Evolutionary conservation across 2,797 vertebrate genomes (phyloP).

Genomic region (Lophius americanus): DNA sequence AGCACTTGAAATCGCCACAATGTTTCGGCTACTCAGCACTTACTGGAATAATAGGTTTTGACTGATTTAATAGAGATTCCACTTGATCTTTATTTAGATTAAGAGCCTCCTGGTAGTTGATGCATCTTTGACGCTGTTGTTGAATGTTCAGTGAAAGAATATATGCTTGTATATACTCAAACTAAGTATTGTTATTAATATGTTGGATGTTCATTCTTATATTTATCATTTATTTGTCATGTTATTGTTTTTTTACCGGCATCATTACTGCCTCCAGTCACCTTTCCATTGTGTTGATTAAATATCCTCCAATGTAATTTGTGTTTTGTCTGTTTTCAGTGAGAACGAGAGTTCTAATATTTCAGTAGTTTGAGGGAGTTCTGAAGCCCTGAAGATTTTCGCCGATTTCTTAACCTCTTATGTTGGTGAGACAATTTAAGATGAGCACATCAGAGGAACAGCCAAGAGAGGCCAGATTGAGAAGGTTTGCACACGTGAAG

Average conservation of each 20-base stretch:
- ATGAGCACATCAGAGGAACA: too few relatives aligned
- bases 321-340: conserved; percentile 10
- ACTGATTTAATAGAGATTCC: conserved; percentile 13
- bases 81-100: not conserved
- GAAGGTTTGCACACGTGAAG: too few relatives aligned
- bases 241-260: conserved; percentile 26
- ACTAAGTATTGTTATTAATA: conserved; percentile 47
- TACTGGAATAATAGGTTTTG: conserved; percentile 17
- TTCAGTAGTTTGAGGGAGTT: too few relatives aligned
- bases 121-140: conserved; percentile 50
- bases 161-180: conserved; percentile 66
- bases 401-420: too few relatives aligned
- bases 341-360: conserved; percentile 3
- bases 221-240: conserved; percentile 14
- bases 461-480: too few relatives aligned
- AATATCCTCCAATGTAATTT: conserved; percentile 67
- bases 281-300: conserved; percentile 71
- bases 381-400: too few relatives aligned
- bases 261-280: conserved; percentile 48
- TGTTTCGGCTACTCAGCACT: conserved; percentile 11
- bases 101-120: conserved; percentile 21
- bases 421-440: too few relatives aligned
- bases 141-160: conserved; percentile 67
- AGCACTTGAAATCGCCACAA: conserved; percentile 33
- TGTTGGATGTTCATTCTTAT: conserved; percentile 51